phyloP scores from a whole-genome alignment of 2,797 vertebrate species.

The Paratrypauchen microcephalus region DNA sequence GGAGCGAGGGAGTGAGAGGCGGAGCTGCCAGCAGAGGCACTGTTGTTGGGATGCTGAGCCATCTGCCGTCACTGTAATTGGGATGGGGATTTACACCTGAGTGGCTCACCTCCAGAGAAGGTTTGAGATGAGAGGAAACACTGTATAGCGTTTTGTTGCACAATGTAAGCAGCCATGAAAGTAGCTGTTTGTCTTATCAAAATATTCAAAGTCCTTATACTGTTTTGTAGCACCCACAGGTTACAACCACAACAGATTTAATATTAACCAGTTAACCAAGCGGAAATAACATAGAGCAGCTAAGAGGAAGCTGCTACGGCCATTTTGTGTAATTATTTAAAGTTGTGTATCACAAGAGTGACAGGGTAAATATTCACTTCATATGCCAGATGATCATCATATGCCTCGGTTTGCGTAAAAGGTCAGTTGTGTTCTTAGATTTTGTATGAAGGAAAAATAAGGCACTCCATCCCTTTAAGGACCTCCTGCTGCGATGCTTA shows the following conservation, averaged over 20 bases:
- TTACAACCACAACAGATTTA: slow-evolving; percentile 13
- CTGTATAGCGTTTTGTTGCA: slow-evolving; percentile 17
- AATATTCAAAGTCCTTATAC: neutral
- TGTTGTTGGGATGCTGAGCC: slow-evolving; percentile 72
- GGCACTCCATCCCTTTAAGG: slow-evolving; percentile 29
- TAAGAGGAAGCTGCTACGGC: slow-evolving; percentile 4
- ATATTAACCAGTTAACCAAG: slow-evolving; percentile 13
- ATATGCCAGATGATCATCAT: slow-evolving; percentile 45
- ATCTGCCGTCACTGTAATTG: slow-evolving; percentile 79
- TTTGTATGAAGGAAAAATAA: slow-evolving; percentile 44
- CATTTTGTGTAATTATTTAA: slow-evolving; percentile 48
- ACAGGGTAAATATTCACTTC: slow-evolving; percentile 26
- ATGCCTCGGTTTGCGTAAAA: slow-evolving; percentile 38
- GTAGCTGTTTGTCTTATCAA: slow-evolving; percentile 1
- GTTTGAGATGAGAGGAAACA: slow-evolving; percentile 20
- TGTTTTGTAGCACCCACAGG: neutral
- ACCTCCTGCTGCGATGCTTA: slow-evolving; percentile 26
- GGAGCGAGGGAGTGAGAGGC: slow-evolving; percentile 45
- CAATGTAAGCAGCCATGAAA: neutral
- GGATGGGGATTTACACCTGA: slow-evolving; percentile 78
- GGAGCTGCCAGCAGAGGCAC: slow-evolving; percentile 47
- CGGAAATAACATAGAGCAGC: slow-evolving; percentile 15
- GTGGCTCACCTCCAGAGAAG: slow-evolving; percentile 51
- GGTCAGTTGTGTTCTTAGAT: slow-evolving; percentile 50
- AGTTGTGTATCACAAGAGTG: slow-evolving; percentile 18